Evolutionary conservation across 2,888 invertebrate genomes (phyloP), one percentile per base, ranked within the genome.

Genomic region (Chouioia cunea): DNA sequence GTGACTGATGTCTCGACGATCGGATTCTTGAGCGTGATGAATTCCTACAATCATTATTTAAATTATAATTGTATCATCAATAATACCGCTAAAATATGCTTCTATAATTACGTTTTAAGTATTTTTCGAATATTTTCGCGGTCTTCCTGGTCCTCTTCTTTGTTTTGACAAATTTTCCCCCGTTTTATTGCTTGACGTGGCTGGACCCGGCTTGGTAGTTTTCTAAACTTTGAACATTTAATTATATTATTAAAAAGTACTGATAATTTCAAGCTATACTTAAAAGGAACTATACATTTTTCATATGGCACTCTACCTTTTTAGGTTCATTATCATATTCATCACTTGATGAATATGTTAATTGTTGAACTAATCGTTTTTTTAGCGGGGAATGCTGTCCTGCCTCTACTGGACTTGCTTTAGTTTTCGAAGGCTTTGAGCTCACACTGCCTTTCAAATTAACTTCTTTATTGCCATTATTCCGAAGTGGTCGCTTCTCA

Each of bases 361-460:
- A 56, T 18, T 57, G 20, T 20, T 68, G 50, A 10, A n/a, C 52
- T 22, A 71, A 2, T 10, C 47, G 67, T 59, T 44, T 70, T 47
- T 15, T 54, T 6, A 20, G 2, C 36, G 36, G 4, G 6, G 15
- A 2, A 44, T 62, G 16, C 46, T 47, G 6, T 43, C 58, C 6
- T 18, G 16, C 52, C 23, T 74, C 6, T 66, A 52, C 15, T 66
- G 72, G 23, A 53, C 65, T 47, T 62, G 56, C 20, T 56, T 10
- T 58, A 74, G 27, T 73, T 73, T 50, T 74, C 18, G 54, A 10
- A 73, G 70, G 27, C 73, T 73, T 27, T 65, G 50, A 47, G 70
- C 46, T 36, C 70, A 72, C 2, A 16, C 16, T 50, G 16, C 16
- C 18, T 50, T 50, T 50, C 10, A 8, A 50, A 18, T 18, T 20